Percentiles rank a stretch among this genome's conserved stretches.
Conservation (phyloP, 2,888 invertebrate species). For the Operophtera brumata region DNA sequence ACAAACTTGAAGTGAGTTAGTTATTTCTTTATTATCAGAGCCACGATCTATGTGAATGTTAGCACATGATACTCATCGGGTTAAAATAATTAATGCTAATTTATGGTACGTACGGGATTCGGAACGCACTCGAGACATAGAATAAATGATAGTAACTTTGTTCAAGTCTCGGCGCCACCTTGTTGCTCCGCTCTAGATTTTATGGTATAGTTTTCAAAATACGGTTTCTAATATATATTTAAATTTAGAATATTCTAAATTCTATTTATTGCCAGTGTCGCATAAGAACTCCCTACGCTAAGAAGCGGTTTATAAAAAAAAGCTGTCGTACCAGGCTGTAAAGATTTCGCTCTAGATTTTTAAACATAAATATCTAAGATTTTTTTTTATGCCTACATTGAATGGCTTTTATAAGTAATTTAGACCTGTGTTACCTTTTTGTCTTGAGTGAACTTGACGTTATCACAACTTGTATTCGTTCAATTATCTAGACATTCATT, state of each 20-base stretch:
- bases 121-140: slow-evolving; percentile 32
- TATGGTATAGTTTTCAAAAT: slow-evolving; percentile 19
- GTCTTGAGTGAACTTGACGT: slow-evolving; percentile 29
- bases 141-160: slow-evolving; percentile 5
- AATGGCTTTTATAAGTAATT: too few species aligned
- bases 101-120: slow-evolving; percentile 43
- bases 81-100: slow-evolving; percentile 65
- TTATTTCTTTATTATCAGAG: slow-evolving; percentile 45
- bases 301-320: slow-evolving; percentile 9
- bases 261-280: slow-evolving; percentile 15
- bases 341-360: slow-evolving; percentile 10
- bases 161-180: slow-evolving; percentile 27
- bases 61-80: slow-evolving; percentile 54
- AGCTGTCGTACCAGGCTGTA: slow-evolving; percentile 8
- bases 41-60: slow-evolving; percentile 57
- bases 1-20: slow-evolving; percentile 25
- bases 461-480: slow-evolving; percentile 26
- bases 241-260: slow-evolving; percentile 18
- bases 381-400: background rate
- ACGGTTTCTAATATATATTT: slow-evolving; percentile 4
- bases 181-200: slow-evolving; percentile 25
- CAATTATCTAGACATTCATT: slow-evolving; percentile 46
- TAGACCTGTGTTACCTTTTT: background rate
- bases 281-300: slow-evolving; percentile 19
- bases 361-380: background rate